Base-by-base conservation (phyloP, 2,113 vertebrate species). In the Phrynosoma platyrhinos region DNA sequence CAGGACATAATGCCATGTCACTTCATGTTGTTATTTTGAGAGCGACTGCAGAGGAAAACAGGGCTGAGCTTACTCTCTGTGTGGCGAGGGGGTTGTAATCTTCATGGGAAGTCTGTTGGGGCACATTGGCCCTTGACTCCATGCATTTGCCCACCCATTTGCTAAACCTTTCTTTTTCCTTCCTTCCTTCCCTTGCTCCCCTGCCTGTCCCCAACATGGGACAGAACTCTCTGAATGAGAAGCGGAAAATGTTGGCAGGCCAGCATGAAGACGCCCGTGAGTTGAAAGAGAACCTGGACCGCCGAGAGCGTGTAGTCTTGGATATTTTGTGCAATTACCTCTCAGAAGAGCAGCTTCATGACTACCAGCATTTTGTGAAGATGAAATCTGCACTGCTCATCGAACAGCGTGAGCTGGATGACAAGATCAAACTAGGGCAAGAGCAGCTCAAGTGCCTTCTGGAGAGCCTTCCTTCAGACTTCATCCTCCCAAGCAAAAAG, bases 271-370 rank as follows among this genome's bases (percentile, higher is more conserved):
- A 99, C 0, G 99, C 99, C 20, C 94, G 97, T 9, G 99, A 99
- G 91, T 97, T 99, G 82, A 99, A 99, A 97, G 98, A 99, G 93
- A 99, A 99, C 94, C 94, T 99, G 53, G 99, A 99, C 92, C 98
- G 98, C 0, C 97, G 99, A 32, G 98, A 98, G 85, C 97, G 97
- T 0, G 95, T 98, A 53, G 98, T 99, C 69, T 92, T 98, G 91
- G 95, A 95, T 85, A 98, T 99, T 94, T 96, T 99, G 93, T 94
- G 96, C 71, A 95, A 96, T 85, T 97, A 98, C 97, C 96, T 99
- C 74, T 97, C 95, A 0, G 92, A 92, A 6, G 93, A 96, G 0
- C 98, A 99, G 91, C 98, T 99, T 40, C 96, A 94, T 53, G 97
- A 98, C 86, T 99, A 99, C 96, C 97, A 97, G 89, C 97, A 91